Evolutionary conservation across 1,140 invertebrate genomes (phyloP), one percentile per base, ranked within the genome.

Genomic region (Drosophila nigrodunni): DNA sequence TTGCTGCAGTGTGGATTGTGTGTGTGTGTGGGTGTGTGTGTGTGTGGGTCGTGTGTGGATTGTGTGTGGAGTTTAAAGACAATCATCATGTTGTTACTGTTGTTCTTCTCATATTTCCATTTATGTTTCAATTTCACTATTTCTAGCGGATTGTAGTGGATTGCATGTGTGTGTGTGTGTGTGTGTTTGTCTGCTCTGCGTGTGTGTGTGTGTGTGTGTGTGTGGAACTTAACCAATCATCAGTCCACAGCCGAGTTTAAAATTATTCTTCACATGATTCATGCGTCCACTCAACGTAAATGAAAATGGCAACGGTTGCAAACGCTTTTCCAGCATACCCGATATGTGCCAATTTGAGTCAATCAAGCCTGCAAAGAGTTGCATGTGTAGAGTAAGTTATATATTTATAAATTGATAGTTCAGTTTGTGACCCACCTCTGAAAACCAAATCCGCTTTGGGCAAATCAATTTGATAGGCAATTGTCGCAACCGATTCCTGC

Each of bases 261-360:
- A 98, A 82, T 97, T 96, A 92, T 96, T 96, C 92, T 98, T 98
- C 13, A 94, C 94, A 92, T 99, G 98, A 94, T 99, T 99, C 54
- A 98, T 94, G 93, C 97, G 95, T 55, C 97, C 98, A 89, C 98
- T 99, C 1, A 99, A 93, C 7, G 96, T 95, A 81, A 99, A 96
- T 2, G 97, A 97, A 92, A 99, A 98, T 65, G 99, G 99, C 81
- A 99, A 93, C 21, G 97, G 97, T 80, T 96, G 94, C 43, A 99
- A 93, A 93, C 97, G 97, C 94, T 99, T 98, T 93, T 99, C 98
- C 77, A 99, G 93, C 1, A 98, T 97, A 1, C 97, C 98, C 62
- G 97, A 97, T 39, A 99, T 96, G 66, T 96, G 97, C 97, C 98
- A 99, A 93, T 99, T 99, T 54, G 97, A 97, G 93, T 99, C 98